phyloP scores from a whole-genome alignment of 2,113 vertebrate species.

The Etheostoma spectabile region DNA sequence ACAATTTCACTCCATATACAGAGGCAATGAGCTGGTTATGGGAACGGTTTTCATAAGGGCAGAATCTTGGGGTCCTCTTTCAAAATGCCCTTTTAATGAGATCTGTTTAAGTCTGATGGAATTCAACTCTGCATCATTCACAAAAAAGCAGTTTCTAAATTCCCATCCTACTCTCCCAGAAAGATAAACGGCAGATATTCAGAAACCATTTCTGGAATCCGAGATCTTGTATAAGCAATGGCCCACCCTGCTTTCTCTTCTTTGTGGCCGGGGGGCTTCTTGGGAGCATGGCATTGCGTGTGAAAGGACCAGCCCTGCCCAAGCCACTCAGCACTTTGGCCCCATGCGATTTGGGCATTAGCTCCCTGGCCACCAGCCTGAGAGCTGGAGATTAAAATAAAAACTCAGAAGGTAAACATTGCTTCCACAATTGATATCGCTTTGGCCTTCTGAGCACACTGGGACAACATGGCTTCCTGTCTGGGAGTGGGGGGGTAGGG shows the following conservation, averaged over 20 bases:
- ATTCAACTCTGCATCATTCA: slow-evolving; percentile 28
- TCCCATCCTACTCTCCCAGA: slow-evolving; percentile 69
- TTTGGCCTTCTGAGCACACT: slow-evolving; percentile 76
- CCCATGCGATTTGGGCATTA: slow-evolving; percentile 71
- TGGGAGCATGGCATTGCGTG: slow-evolving; percentile 80
- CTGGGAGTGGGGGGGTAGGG: slow-evolving; percentile 29
- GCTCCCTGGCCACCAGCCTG: slow-evolving; percentile 76
- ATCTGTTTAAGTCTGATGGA: slow-evolving; percentile 24
- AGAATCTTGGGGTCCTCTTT: slow-evolving; percentile 9
- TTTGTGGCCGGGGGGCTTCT: slow-evolving; percentile 62
- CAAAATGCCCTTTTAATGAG: slow-evolving; percentile 43
- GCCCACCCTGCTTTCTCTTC: slow-evolving; percentile 57
- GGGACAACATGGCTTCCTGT: slow-evolving; percentile 81
- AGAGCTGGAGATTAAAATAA: slow-evolving; percentile 78
- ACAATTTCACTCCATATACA: slow-evolving; percentile 11
- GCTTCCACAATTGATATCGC: slow-evolving; percentile 81
- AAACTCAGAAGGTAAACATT: slow-evolving; percentile 84
- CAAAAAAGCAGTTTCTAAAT: slow-evolving; percentile 36
- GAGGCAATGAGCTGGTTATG: neutral
- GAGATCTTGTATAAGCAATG: slow-evolving; percentile 60
- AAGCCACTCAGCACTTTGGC: slow-evolving; percentile 72
- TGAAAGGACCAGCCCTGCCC: slow-evolving; percentile 78
- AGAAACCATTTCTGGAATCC: slow-evolving; percentile 66
- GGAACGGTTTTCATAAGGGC: slow-evolving; percentile 32
- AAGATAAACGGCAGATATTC: slow-evolving; percentile 75